phyloP scores from a whole-genome alignment of 2,113 vertebrate genomes.

The Lonchura striata region DNA sequence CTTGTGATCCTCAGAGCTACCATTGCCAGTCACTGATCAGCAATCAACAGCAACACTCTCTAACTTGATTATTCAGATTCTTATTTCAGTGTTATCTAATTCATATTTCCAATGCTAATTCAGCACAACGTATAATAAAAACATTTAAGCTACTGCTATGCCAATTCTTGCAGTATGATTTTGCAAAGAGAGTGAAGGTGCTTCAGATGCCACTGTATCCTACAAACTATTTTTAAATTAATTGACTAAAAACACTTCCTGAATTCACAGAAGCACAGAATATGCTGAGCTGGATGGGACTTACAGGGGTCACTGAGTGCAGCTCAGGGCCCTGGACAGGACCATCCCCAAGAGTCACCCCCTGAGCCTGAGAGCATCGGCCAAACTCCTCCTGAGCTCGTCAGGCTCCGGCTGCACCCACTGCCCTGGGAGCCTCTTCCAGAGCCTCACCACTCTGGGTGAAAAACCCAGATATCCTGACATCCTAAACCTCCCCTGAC shows the following conservation, averaged over 20 bases:
- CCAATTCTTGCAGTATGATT: background rate
- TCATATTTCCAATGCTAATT: background rate
- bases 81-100: background rate
- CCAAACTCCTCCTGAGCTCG: background rate
- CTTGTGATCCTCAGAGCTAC: background rate
- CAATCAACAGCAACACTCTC: fast-evolving
- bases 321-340: fast-evolving
- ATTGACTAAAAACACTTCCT: background rate
- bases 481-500: background rate
- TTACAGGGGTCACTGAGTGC: fast-evolving
- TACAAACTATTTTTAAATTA: background rate
- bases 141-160: background rate
- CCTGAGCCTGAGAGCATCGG: too few species aligned
- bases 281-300: background rate
- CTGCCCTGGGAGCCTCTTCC: background rate
- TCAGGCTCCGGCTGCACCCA: background rate
- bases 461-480: background rate
- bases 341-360: background rate
- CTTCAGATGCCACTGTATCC: background rate
- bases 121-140: fast-evolving
- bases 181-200: background rate
- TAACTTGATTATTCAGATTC: background rate
- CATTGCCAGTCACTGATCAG: fast-evolving
- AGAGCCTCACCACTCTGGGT: background rate
- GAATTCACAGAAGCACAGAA: background rate